A percentile compares a stretch with the other conserved stretches of the same genome.
phyloP scores from a whole-genome alignment of 2,113 vertebrate species.

The Ancistrus triradiatus region DNA sequence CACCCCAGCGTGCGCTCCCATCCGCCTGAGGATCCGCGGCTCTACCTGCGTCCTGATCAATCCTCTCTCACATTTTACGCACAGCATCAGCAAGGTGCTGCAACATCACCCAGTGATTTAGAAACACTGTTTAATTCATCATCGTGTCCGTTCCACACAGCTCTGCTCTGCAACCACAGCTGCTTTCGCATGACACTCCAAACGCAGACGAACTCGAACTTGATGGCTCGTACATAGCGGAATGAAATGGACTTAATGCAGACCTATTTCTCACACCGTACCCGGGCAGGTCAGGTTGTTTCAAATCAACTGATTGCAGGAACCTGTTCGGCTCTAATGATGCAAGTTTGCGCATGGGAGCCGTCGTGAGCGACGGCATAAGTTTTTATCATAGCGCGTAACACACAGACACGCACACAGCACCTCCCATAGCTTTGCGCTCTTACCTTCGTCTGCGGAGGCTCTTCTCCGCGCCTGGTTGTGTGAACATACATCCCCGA shows the following conservation, averaged over 20 bases:
- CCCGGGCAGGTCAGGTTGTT: not conserved
- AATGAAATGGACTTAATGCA: not conserved
- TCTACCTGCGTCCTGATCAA: slow-evolving; percentile 1
- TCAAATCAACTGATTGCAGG: not conserved
- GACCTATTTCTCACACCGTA: not conserved
- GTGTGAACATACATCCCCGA: slow-evolving; percentile 71
- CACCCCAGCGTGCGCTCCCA: slow-evolving; percentile 9
- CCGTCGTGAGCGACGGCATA: not conserved
- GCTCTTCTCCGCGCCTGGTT: slow-evolving; percentile 59
- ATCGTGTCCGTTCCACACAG: not conserved
- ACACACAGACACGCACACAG: not conserved
- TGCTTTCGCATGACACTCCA: too few relatives aligned
- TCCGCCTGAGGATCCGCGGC: not conserved
- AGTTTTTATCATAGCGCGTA: slow-evolving; percentile 18
- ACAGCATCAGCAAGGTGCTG: not conserved
- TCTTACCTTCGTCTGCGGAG: slow-evolving; percentile 48
- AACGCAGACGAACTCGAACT: too few relatives aligned
- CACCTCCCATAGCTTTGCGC: slow-evolving; percentile 12
- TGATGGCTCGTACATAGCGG: too few relatives aligned
- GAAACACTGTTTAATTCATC: too few relatives aligned
- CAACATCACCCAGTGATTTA: not conserved
- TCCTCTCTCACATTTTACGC: not conserved
- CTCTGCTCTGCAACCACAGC: too few relatives aligned
- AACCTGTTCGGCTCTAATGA: not conserved
- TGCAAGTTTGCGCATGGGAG: not conserved